A percentile compares a stretch with the other conserved stretches of the same genome.
Conservation (phyloP, 2,888 invertebrate species). For the Xanthia icteritia region DNA sequence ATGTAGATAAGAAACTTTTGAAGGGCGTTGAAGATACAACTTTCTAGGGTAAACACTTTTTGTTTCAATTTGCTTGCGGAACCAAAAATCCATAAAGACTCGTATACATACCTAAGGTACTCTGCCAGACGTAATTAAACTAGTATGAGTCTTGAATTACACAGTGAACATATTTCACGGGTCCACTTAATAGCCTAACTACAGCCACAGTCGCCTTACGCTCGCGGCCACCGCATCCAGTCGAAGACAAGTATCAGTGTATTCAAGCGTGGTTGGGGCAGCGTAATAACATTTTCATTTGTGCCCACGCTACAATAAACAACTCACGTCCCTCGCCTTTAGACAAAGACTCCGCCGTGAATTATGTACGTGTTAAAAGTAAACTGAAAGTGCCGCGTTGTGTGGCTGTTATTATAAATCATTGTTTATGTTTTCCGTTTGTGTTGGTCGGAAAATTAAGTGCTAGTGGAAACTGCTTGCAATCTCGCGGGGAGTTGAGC, state of each 20-base stretch:
- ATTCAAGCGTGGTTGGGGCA: conserved; percentile 79
- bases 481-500: conserved; percentile 81
- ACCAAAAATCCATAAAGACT: not conserved
- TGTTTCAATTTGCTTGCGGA: conserved; percentile 16
- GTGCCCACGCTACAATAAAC: conserved; percentile 90
- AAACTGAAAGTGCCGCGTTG: conserved; percentile 90
- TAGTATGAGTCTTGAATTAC: conserved; percentile 7
- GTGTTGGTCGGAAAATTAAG: conserved; percentile 88
- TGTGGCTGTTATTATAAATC: conserved; percentile 90
- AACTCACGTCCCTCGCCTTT: conserved; percentile 90
- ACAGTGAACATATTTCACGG: conserved; percentile 40
- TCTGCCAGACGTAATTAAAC: not conserved
- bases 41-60: conserved; percentile 15
- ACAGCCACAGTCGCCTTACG: conserved; percentile 30
- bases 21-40: conserved; percentile 1
- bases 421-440: conserved; percentile 91
- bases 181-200: conserved; percentile 11
- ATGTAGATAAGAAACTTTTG: conserved; percentile 13
- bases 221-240: conserved; percentile 69
- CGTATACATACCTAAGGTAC: not conserved
- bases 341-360: conserved; percentile 90
- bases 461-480: conserved; percentile 86
- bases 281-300: conserved; percentile 90
- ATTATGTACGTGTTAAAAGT: conserved; percentile 91
- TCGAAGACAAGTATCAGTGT: conserved; percentile 69